phyloP scores from a whole-genome alignment of 2,888 invertebrate genomes.

The Melangyna quadrimaculata region DNA sequence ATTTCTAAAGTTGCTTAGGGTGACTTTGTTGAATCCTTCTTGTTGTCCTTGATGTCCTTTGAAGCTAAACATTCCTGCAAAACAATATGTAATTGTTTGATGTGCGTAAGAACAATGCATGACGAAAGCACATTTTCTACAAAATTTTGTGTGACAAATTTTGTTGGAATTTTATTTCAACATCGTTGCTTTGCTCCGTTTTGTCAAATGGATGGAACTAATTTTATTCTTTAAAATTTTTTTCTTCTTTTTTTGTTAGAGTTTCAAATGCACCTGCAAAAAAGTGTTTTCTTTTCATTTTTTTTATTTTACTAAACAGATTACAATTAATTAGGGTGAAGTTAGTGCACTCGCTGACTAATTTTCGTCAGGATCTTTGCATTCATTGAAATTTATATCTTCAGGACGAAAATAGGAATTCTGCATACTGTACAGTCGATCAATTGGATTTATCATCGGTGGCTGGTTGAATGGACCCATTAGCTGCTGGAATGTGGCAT shows the following conservation, averaged over 20 bases:
- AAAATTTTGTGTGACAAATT: slow-evolving; percentile 74
- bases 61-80: slow-evolving; percentile 39
- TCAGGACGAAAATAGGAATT: slow-evolving; percentile 85
- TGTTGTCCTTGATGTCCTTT: slow-evolving; percentile 71
- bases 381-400: slow-evolving; percentile 80
- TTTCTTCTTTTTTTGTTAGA: background rate
- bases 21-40: slow-evolving; percentile 43
- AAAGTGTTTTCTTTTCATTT: slow-evolving; percentile 30
- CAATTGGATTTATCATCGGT: slow-evolving; percentile 84
- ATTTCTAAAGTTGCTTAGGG: slow-evolving; percentile 20
- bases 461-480: slow-evolving; percentile 81
- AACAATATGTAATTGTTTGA: slow-evolving; percentile 55
- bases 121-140: slow-evolving; percentile 80
- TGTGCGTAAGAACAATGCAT: slow-evolving; percentile 78
- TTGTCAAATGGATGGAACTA: slow-evolving; percentile 80
- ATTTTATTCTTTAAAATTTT: slow-evolving; percentile 72
- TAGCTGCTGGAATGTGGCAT: slow-evolving; percentile 80
- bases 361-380: slow-evolving; percentile 77
- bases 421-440: slow-evolving; percentile 85
- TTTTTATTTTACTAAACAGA: slow-evolving; percentile 50
- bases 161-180: slow-evolving; percentile 46
- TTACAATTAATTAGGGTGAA: slow-evolving; percentile 37
- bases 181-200: slow-evolving; percentile 73
- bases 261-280: slow-evolving; percentile 79
- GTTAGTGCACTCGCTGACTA: slow-evolving; percentile 52